Conservation (phyloP, 2,888 invertebrate genomes). For the Pyrrhia umbra region DNA sequence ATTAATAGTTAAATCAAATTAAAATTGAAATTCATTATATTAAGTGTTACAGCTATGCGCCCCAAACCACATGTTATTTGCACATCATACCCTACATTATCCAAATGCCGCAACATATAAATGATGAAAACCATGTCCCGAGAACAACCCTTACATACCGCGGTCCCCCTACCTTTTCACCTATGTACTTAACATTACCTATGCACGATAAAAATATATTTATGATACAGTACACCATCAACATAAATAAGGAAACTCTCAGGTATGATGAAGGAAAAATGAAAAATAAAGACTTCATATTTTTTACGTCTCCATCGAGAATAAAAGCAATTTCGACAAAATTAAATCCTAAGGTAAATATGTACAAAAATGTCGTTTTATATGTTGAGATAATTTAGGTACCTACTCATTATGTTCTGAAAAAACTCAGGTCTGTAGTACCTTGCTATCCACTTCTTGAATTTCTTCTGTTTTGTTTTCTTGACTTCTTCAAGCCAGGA, state of each 20-base stretch:
- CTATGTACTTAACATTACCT: constrained; percentile 26
- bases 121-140: constrained; percentile 4
- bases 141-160: constrained; percentile 14
- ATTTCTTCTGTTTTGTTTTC: constrained; percentile 17
- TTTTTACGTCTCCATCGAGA: constrained; percentile 38
- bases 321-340: constrained; percentile 46
- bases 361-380: constrained; percentile 6
- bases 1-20: too few species aligned
- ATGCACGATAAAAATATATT: constrained; percentile 47
- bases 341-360: constrained; percentile 44
- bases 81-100: constrained; percentile 26
- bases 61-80: constrained; percentile 1
- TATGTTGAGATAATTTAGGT: constrained; percentile 4
- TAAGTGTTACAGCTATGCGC: not conserved
- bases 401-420: constrained; percentile 7
- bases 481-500: constrained; percentile 14
- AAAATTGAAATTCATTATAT: not conserved
- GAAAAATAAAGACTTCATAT: constrained; percentile 32
- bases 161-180: constrained; percentile 13
- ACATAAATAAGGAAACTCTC: constrained; percentile 51
- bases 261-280: constrained; percentile 27
- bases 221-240: constrained; percentile 32
- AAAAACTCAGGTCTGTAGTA: not conserved
- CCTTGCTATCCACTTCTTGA: not conserved
- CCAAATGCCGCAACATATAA: constrained; percentile 12